phyloP scores from a whole-genome alignment of 2,888 invertebrate genomes.

The Diplolepis rosae region DNA sequence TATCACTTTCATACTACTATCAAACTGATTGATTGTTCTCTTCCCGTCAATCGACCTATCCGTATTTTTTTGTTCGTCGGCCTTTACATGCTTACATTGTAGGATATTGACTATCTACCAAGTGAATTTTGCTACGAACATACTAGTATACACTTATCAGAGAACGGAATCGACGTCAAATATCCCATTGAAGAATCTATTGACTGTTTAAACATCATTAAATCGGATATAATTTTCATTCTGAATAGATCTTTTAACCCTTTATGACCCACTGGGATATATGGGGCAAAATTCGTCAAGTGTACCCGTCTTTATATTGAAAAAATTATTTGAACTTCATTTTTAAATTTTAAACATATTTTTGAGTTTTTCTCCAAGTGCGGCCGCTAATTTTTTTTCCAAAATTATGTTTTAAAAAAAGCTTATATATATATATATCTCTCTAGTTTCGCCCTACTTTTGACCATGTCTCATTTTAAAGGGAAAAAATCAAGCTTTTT shows the following conservation, averaged over 20 bases:
- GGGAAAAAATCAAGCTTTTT: no score
- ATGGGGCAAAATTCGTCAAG: no score
- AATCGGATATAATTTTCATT: neutral
- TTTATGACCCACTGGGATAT: no score
- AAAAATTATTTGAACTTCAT: no score
- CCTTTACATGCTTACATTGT: slow-evolving; percentile 20
- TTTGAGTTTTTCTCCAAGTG: no score
- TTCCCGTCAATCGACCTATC: slow-evolving; percentile 41
- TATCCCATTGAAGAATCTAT: slow-evolving; percentile 14
- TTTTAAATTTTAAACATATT: no score
- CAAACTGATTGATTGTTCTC: slow-evolving; percentile 56
- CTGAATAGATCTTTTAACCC: neutral
- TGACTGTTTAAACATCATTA: neutral
- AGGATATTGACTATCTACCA: slow-evolving; percentile 23
- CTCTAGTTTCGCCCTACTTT: no score
- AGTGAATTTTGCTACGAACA: slow-evolving; percentile 14
- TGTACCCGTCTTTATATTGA: no score
- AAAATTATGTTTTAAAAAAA: no score
- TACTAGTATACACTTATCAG: neutral
- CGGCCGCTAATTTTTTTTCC: no score
- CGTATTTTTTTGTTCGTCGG: slow-evolving; percentile 12
- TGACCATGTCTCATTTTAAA: no score
- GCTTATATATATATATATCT: no score
- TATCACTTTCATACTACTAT: slow-evolving; percentile 46
- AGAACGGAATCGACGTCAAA: slow-evolving; percentile 1